Evolutionary conservation across 2,113 vertebrate species (phyloP).

Genomic region (Piprites chloris): DNA sequence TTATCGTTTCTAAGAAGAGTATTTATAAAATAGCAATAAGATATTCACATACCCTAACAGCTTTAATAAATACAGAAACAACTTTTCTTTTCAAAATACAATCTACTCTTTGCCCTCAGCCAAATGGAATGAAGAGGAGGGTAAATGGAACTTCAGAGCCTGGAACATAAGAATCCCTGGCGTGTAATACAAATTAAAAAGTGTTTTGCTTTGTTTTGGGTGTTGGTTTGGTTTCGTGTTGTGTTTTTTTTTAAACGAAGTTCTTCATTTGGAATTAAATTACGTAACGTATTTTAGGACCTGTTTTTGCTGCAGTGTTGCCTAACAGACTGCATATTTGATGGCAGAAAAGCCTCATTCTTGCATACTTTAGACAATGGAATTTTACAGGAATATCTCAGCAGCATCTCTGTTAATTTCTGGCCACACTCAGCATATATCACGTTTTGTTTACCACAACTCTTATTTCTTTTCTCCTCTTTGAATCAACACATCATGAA

Average conservation of each 20-base stretch:
- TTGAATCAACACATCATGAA: not conserved
- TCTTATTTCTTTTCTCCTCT: not conserved
- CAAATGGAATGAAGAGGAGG: not conserved
- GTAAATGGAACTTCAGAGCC: not conserved
- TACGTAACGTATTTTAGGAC: not conserved
- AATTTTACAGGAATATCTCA: slow-evolving; percentile 36
- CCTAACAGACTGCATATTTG: not conserved
- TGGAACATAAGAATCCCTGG: not conserved
- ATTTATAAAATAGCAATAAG: not conserved
- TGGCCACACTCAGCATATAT: not conserved
- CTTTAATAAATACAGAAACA: not conserved
- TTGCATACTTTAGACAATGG: not conserved
- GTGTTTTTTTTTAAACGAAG: not conserved
- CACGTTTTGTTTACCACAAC: not conserved
- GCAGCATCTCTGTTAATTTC: not conserved
- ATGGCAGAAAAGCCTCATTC: not conserved
- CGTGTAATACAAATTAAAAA: not conserved
- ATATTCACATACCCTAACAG: not conserved
- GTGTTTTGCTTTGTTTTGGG: not conserved
- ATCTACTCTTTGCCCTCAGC: not conserved
- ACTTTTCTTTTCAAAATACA: not conserved
- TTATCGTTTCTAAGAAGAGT: not conserved
- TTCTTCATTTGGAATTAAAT: not conserved
- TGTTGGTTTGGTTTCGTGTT: not conserved
- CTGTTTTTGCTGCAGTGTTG: not conserved